Evolutionary conservation across 2,797 vertebrate genomes (phyloP).

Genomic region (Ispidina picta): DNA sequence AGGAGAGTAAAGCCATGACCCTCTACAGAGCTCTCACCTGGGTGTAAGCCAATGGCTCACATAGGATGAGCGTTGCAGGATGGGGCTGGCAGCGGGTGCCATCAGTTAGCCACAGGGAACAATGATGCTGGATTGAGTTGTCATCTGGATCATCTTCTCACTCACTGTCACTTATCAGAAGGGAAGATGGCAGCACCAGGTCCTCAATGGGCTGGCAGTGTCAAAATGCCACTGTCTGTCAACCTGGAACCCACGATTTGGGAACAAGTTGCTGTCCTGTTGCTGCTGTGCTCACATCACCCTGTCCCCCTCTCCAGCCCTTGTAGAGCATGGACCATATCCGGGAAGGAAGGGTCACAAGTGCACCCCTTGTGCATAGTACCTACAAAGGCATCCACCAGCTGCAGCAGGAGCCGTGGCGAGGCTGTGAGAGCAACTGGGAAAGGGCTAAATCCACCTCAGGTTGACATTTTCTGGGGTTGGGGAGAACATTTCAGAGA

Average conservation of each 20-base stretch:
- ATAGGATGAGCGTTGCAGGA: fast-evolving
- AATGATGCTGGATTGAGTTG: neutral
- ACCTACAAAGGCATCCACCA: neutral
- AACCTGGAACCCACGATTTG: neutral
- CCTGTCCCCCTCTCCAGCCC: neutral
- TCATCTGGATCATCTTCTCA: conserved; percentile 22
- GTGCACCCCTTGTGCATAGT: fast-evolving
- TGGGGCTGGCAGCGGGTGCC: fast-evolving
- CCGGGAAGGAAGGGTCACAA: neutral
- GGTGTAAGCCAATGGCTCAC: fast-evolving
- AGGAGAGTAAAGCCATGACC: neutral
- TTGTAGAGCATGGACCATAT: fast-evolving
- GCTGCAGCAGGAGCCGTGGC: neutral
- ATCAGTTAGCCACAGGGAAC: neutral
- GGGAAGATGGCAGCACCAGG: neutral
- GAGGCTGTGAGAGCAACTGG: fast-evolving
- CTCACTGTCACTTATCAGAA: neutral
- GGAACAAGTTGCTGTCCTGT: neutral
- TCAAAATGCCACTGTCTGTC: neutral
- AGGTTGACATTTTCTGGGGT: neutral
- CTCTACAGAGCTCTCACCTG: fast-evolving
- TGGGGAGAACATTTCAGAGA: neutral
- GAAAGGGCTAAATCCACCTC: neutral
- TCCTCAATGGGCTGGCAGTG: neutral
- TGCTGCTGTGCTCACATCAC: neutral